Evolutionary conservation across 2,113 vertebrate species (phyloP).

Genomic region (Phaetusa simplex): DNA sequence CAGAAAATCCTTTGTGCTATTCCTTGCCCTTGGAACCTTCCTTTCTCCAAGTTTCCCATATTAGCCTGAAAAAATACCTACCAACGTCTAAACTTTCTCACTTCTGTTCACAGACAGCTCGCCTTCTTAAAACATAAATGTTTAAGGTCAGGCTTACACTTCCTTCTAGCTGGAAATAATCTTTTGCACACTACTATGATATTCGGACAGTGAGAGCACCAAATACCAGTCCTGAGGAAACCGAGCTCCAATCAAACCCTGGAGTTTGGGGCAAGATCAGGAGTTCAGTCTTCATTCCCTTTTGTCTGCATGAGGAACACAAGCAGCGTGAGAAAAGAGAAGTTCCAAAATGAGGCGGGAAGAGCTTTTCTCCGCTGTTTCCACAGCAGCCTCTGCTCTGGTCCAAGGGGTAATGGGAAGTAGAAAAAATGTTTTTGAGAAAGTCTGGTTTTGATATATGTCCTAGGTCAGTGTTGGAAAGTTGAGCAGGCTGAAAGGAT

Average conservation of each 20-base stretch:
- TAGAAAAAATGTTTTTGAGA: neutral
- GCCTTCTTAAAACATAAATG: neutral
- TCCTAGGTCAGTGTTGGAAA: neutral
- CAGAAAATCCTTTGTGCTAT: neutral
- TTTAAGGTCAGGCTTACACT: neutral
- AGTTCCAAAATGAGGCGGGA: neutral
- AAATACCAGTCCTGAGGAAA: neutral
- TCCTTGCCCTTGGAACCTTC: neutral
- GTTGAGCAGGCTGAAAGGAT: neutral
- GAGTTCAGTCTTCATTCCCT: neutral
- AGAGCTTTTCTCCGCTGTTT: neutral
- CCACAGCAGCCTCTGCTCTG: neutral
- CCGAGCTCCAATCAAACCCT: neutral
- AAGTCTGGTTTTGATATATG: neutral
- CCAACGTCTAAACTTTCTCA: neutral
- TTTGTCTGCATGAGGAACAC: neutral
- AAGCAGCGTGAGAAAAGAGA: conserved; percentile 13
- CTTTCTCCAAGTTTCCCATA: neutral
- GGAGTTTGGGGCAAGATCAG: fast-evolving
- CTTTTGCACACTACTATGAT: neutral
- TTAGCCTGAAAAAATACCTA: neutral
- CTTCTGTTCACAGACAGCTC: neutral
- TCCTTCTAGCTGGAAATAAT: neutral
- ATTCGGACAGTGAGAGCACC: neutral
- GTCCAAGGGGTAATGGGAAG: neutral